A percentile compares a stretch with the other conserved stretches of the same genome.
Evolutionary conservation across 2,113 vertebrate genomes (phyloP).

Genomic region (Riparia riparia): DNA sequence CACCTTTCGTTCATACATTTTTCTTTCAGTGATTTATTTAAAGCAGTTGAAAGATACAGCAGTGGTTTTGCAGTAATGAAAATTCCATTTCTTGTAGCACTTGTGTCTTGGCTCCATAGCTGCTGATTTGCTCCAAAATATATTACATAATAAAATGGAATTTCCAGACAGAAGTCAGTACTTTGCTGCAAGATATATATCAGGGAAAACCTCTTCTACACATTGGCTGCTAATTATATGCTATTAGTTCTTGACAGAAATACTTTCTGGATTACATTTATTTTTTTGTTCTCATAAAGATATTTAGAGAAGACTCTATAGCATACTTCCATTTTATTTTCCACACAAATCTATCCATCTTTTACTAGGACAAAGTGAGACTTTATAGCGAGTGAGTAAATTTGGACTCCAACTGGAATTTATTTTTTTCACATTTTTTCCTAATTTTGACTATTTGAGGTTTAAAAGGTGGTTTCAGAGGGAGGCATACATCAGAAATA

Average conservation of each 20-base stretch:
- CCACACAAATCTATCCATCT: background rate
- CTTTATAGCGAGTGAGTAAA: background rate
- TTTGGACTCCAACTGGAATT: background rate
- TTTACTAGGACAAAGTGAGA: background rate
- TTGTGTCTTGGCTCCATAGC: conserved; percentile 50
- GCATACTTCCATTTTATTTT: conserved; percentile 22
- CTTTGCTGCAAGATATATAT: conserved; percentile 42
- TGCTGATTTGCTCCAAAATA: conserved; percentile 47
- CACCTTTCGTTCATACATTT: conserved; percentile 8
- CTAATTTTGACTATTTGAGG: background rate
- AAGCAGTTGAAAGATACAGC: conserved; percentile 43
- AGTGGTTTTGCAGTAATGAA: conserved; percentile 67
- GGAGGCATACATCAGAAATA: background rate
- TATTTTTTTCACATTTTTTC: background rate
- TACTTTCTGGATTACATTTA: conserved; percentile 28
- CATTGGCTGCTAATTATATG: conserved; percentile 44
- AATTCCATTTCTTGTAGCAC: conserved; percentile 68
- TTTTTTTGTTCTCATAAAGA: conserved; percentile 45
- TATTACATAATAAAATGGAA: conserved; percentile 70
- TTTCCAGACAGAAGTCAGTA: conserved; percentile 71
- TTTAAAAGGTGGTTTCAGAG: background rate
- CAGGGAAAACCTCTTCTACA: conserved; percentile 42
- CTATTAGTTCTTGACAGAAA: conserved; percentile 54
- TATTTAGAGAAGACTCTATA: conserved; percentile 29
- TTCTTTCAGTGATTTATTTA: conserved; percentile 53